These are phyloP conservation scores for Hipposideros armiger DNA, from an alignment of 2,113 vertebrate species.

Conservation along the genomic window DNA sequence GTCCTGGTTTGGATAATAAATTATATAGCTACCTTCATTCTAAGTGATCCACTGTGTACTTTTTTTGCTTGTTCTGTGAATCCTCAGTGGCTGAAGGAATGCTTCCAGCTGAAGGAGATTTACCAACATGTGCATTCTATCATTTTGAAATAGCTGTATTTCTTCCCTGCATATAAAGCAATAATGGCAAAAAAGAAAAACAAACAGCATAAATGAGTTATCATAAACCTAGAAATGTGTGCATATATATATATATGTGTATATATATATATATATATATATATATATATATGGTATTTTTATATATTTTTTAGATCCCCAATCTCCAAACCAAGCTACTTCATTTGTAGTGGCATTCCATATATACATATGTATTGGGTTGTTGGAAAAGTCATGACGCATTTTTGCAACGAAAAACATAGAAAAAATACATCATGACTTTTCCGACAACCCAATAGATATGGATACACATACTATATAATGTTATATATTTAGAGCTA, in stretches of 20 bases:
- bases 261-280: not conserved
- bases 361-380: not conserved
- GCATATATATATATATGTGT: not conserved
- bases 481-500: conserved; percentile 16
- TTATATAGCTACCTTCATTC: conserved; percentile 29
- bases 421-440: too few species aligned
- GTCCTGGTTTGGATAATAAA: conserved; percentile 5
- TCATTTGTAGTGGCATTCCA: not conserved
- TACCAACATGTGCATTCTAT: not conserved
- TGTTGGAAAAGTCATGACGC: too few species aligned
- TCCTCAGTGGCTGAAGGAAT: not conserved
- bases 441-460: not conserved
- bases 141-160: conserved; percentile 33
- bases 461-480: not conserved
- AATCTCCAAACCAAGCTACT: conserved; percentile 38
- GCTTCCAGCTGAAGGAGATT: not conserved
- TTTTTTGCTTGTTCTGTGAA: conserved; percentile 24
- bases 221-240: conserved; percentile 42
- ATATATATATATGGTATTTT: not conserved
- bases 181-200: not conserved
- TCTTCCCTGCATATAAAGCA: not conserved
- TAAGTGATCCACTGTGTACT: not conserved
- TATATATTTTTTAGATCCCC: not conserved
- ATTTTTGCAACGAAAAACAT: too few species aligned
- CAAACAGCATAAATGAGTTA: not conserved